Evolutionary conservation across 2,797 vertebrate genomes (phyloP).

Genomic region (Sternotherus odoratus): DNA sequence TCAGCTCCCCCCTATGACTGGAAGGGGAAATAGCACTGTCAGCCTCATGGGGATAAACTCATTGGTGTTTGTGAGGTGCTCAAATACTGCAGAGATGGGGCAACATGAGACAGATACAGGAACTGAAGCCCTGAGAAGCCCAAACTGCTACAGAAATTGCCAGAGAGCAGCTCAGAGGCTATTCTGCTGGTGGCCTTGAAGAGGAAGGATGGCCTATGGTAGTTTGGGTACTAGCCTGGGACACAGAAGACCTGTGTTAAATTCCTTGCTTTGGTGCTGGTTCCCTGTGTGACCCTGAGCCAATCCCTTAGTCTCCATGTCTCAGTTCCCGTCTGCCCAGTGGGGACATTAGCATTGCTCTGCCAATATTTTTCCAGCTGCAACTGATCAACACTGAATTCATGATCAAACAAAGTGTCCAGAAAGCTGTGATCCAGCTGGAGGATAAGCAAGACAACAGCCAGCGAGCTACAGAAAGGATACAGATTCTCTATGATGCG

Average conservation of each 20-base stretch:
- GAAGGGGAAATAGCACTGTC: background rate
- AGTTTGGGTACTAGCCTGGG: background rate
- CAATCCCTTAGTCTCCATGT: background rate
- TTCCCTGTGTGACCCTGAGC: background rate
- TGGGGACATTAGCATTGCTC: background rate
- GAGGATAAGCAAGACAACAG: constrained; percentile 58
- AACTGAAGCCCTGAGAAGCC: background rate
- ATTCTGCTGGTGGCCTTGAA: background rate
- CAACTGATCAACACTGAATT: constrained; percentile 22
- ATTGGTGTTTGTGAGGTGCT: background rate
- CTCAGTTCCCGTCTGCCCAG: background rate
- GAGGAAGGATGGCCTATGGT: background rate
- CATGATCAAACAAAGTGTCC: constrained; percentile 57
- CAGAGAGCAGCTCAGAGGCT: background rate
- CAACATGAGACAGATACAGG: background rate
- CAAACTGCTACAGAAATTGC: background rate
- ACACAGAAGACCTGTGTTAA: background rate
- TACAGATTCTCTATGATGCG: constrained; percentile 47
- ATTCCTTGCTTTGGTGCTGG: background rate
- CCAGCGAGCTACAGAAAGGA: constrained; percentile 33
- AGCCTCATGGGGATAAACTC: background rate
- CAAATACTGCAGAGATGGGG: background rate
- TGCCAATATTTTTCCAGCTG: constrained; percentile 30
- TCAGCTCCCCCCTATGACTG: background rate
- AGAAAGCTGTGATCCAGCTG: constrained; percentile 62